Evolutionary conservation across 2,113 vertebrate species (phyloP), one percentile per base, ranked within the genome.

Genomic region (Melanerpes aurifrons): DNA sequence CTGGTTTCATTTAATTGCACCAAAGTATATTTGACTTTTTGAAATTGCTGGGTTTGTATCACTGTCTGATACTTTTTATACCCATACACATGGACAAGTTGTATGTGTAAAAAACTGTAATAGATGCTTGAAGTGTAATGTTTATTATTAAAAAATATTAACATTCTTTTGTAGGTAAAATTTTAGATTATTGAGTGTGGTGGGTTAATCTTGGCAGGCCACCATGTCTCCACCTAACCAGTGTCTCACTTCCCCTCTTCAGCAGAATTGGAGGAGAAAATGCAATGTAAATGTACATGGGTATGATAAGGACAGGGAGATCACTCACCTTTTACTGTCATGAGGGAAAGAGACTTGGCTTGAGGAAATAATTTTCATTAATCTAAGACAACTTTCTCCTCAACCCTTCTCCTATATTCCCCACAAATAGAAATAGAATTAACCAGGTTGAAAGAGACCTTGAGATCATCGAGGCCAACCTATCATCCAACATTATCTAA

Each of bases 391-490:
- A 31, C 2, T 9, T 71, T 83, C 7, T 12, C 12, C 15, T 1
- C 16, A 45, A 7, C 25, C 4, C 16, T 62, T 24, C 9, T 62
- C 6, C 6, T 53, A 4, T 18, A 3, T 0, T 6, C 3, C 10
- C 50, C 6, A 6, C 12, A 53, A 25, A 48, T 48, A 47, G 45
- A 47, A 47, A 47, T 47, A 47, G 45, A 47, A 47, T 47, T 17
- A 47, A 47, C 45, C 45, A 47, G 45, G 45, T 47, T 47, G 45
- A 15, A 47, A 47, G 45, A 40, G 40, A 40, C 40, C 40, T 40
- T 40, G 10, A 40, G 10, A 40, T 40, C 40, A 40, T 40, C 10
- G 40, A 10, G 10, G 10, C 40, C 40, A 40, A 40, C 40, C 40
- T 5, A 40, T 40, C 40, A 40, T 40, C 40, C 10, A 40, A 40